A percentile compares a stretch with the other conserved stretches of the same genome.
Evolutionary conservation across 2,797 vertebrate genomes (phyloP).

Genomic region (Percopsis omiscomaycus): DNA sequence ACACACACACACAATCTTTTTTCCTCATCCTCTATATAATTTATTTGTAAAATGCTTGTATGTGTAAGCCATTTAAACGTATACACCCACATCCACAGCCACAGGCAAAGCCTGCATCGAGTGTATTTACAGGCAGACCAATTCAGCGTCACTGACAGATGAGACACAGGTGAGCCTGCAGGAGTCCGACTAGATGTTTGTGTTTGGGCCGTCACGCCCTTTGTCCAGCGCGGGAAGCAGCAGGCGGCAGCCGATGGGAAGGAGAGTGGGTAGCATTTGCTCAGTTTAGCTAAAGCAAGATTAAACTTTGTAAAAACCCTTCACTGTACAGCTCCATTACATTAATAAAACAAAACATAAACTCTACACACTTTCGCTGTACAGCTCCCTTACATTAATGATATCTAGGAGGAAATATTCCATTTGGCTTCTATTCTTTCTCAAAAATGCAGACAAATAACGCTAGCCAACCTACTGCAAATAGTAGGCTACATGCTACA

Average conservation of each 20-base stretch:
- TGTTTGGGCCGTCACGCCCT: conserved; percentile 52
- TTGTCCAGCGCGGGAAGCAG: conserved; percentile 46
- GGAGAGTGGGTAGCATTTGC: background rate
- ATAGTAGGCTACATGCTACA: too few relatives aligned
- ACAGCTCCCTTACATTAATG: too few relatives aligned
- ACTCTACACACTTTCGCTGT: too few relatives aligned
- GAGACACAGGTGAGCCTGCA: conserved; percentile 57
- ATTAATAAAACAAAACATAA: too few relatives aligned
- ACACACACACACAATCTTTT: conserved; percentile 19
- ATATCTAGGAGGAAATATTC: too few relatives aligned
- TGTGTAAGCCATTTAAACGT: background rate
- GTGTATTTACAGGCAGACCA: conserved; percentile 10
- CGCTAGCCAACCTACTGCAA: too few relatives aligned
- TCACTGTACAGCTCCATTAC: too few relatives aligned
- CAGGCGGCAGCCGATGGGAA: conserved; percentile 42
- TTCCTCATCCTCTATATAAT: background rate
- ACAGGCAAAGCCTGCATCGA: background rate
- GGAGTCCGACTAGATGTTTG: conserved; percentile 74
- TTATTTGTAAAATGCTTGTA: background rate
- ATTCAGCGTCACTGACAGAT: conserved; percentile 48
- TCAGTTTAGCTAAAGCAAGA: too few relatives aligned
- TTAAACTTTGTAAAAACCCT: too few relatives aligned
- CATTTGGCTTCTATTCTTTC: too few relatives aligned
- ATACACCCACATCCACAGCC: background rate
- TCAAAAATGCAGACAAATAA: too few relatives aligned